Conservation (phyloP, 2,113 vertebrate genomes). For the Xyliphius kryptos region DNA sequence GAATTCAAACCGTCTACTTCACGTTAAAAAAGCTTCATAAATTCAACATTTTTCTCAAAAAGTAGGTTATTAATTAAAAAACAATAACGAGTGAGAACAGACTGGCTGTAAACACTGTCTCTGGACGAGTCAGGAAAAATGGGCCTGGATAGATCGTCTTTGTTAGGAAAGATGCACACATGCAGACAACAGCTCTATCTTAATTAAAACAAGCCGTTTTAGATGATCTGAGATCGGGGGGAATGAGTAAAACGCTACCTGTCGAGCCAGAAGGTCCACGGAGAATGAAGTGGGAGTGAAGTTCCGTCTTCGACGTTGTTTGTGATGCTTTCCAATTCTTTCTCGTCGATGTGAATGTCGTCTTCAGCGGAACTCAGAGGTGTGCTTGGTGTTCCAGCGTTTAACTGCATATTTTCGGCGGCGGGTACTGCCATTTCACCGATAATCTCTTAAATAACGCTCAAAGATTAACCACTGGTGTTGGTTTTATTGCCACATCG, state of each 20-base stretch:
- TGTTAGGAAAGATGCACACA: not conserved
- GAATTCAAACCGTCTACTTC: too few species aligned
- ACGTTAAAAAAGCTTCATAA: too few species aligned
- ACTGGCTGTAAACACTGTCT: not conserved
- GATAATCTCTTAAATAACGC: not conserved
- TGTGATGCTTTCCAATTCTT: slow-evolving; percentile 55
- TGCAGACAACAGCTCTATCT: not conserved
- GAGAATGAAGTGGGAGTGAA: slow-evolving; percentile 65
- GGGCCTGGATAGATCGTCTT: slow-evolving; percentile 6
- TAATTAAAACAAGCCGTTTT: not conserved
- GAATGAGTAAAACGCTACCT: slow-evolving; percentile 44
- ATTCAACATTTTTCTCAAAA: not conserved
- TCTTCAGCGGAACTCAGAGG: slow-evolving; percentile 54
- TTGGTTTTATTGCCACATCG: slow-evolving; percentile 35
- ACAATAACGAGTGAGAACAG: not conserved
- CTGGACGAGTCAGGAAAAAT: not conserved
- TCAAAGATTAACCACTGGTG: not conserved
- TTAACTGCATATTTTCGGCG: slow-evolving; percentile 56
- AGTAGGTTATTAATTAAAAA: not conserved
- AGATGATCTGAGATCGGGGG: not conserved
- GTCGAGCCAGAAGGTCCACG: slow-evolving; percentile 73
- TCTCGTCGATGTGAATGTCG: slow-evolving; percentile 59
- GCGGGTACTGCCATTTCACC: slow-evolving; percentile 61
- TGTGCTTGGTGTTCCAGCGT: slow-evolving; percentile 50
- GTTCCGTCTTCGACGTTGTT: slow-evolving; percentile 48